Conservation (phyloP, 2,797 vertebrate species). For the Micromesistius poutassou region DNA sequence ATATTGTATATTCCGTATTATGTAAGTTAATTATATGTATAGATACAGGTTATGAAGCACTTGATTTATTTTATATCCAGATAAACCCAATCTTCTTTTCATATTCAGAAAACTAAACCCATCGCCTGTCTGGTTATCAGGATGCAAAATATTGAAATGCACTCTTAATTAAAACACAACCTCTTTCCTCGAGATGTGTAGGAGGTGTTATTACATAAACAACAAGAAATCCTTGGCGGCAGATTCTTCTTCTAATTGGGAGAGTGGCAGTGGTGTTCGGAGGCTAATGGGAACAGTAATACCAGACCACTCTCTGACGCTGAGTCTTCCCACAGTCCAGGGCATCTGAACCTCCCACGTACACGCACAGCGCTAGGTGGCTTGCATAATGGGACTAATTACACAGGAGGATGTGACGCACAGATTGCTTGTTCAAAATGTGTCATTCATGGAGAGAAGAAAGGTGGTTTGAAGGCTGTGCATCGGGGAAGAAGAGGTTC, state of each 20-base stretch:
- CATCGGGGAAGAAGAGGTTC: too few relatives aligned
- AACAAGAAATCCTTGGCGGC: not conserved
- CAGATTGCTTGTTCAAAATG: too few relatives aligned
- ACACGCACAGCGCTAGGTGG: too few relatives aligned
- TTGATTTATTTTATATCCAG: not conserved
- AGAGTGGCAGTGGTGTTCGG: not conserved
- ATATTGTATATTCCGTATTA: not conserved
- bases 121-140: not conserved
- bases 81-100: not conserved
- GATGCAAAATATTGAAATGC: not conserved
- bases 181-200: not conserved
- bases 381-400: too few relatives aligned
- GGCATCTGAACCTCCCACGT: too few relatives aligned
- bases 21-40: not conserved
- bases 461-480: too few relatives aligned
- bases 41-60: not conserved
- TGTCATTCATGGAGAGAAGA: too few relatives aligned
- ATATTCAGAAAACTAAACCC: not conserved
- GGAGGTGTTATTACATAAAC: conserved; percentile 12
- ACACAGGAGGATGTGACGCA: too few relatives aligned
- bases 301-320: not conserved
- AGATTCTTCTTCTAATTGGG: not conserved
- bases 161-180: conserved; percentile 5
- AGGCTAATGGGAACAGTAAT: not conserved
- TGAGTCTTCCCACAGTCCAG: too few relatives aligned